A percentile compares a stretch with the other conserved stretches of the same genome.
These are phyloP conservation scores for Araneus ventricosus DNA, from an alignment of 1,140 invertebrate species.

Conservation along the genomic window DNA sequence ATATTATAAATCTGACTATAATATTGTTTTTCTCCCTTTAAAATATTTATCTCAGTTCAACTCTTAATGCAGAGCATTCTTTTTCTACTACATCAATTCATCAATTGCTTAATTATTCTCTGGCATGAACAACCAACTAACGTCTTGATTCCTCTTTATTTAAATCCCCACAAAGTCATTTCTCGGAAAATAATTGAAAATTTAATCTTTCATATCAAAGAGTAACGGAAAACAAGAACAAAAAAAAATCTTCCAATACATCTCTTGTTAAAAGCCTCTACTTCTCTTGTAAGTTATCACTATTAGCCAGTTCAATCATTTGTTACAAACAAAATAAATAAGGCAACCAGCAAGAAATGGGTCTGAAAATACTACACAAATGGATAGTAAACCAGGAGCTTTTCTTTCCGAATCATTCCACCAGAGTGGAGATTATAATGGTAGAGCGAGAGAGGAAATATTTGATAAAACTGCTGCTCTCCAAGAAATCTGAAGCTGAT, in stretches of 20 bases:
- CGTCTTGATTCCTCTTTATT: too few species aligned
- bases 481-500: background rate
- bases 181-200: background rate
- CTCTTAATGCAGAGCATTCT: too few species aligned
- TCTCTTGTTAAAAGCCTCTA: background rate
- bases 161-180: background rate
- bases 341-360: constrained; percentile 17
- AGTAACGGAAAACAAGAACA: too few species aligned
- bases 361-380: background rate
- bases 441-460: background rate
- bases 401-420: constrained; percentile 36
- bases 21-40: too few species aligned
- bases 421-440: constrained; percentile 52
- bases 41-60: too few species aligned
- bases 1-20: too few species aligned
- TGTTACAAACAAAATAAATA: constrained; percentile 39
- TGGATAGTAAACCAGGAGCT: background rate
- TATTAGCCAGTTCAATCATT: constrained; percentile 49
- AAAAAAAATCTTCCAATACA: background rate
- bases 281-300: constrained; percentile 16
- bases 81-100: too few species aligned
- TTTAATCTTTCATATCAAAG: background rate
- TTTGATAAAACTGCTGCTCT: constrained; percentile 35
- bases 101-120: too few species aligned
- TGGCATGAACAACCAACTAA: too few species aligned